phyloP scores from a whole-genome alignment of 92 coral and sea anemone species.

The Diadumene lineata region DNA sequence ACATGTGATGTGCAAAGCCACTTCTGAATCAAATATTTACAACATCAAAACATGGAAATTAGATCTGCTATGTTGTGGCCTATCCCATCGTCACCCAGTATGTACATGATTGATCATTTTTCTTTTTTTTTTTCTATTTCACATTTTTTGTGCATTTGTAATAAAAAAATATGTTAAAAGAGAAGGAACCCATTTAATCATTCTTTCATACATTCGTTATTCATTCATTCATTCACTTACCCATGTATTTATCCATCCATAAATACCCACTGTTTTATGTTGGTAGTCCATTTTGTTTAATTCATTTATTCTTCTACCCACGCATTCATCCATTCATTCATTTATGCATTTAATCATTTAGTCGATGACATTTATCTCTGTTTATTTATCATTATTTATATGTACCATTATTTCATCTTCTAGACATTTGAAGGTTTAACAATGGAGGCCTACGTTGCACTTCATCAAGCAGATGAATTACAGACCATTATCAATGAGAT shows the following conservation, averaged over 20 bases:
- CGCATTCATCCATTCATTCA: background rate
- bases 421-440: slow-evolving; percentile 65
- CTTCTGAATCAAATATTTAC: too few relatives aligned
- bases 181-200: background rate
- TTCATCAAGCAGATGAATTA: slow-evolving; percentile 85
- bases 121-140: too few relatives aligned
- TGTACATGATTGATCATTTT: too few relatives aligned
- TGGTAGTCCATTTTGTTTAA: too few relatives aligned
- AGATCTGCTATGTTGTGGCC: background rate
- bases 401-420: slow-evolving; percentile 7
- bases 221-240: background rate
- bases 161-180: too few relatives aligned
- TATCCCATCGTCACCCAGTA: too few relatives aligned
- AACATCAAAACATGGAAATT: too few relatives aligned
- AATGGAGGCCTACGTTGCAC: slow-evolving; percentile 86
- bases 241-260: background rate
- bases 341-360: too few relatives aligned
- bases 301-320: background rate
- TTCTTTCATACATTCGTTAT: background rate
- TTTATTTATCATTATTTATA: too few relatives aligned
- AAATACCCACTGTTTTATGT: too few relatives aligned
- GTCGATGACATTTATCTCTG: background rate
- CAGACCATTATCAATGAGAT: slow-evolving; percentile 83
- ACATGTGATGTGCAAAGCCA: too few relatives aligned
- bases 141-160: background rate